Percentiles rank a stretch among this genome's conserved stretches.
These are phyloP conservation scores for Centropus unirufus DNA, from an alignment of 2,113 vertebrate genomes.

Conservation along the genomic window DNA sequence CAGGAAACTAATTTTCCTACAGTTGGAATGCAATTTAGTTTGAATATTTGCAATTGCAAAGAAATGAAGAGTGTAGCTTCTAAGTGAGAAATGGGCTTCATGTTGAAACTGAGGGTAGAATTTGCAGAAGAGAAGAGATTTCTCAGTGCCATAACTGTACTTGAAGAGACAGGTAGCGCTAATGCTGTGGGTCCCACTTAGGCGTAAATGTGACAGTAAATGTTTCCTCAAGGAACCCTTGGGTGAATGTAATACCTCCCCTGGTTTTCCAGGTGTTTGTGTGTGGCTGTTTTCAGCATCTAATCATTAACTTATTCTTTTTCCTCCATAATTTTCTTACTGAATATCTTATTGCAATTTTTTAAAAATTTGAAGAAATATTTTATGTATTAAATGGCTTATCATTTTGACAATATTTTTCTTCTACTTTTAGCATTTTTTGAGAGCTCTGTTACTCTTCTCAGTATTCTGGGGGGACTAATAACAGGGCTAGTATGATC, in stretches of 20 bases:
- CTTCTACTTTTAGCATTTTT: neutral
- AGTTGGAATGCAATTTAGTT: neutral
- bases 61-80: neutral
- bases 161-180: neutral
- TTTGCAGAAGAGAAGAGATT: neutral
- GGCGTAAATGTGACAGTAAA: neutral
- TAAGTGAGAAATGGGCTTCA: neutral
- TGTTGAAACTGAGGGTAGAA: neutral
- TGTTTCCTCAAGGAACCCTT: neutral
- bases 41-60: neutral
- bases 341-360: neutral
- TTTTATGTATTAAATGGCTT: neutral
- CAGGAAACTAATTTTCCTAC: neutral
- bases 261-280: too few relatives aligned
- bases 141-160: neutral
- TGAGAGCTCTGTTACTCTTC: neutral
- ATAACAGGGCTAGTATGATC: neutral
- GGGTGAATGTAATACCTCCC: fast-evolving
- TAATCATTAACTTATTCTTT: neutral
- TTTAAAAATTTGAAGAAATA: neutral
- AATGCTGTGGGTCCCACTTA: neutral
- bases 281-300: neutral
- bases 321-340: neutral
- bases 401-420: neutral
- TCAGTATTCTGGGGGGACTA: neutral